These are phyloP conservation scores for Pseudoatta argentina DNA, from an alignment of 1,140 invertebrate species.

Conservation along the genomic window DNA sequence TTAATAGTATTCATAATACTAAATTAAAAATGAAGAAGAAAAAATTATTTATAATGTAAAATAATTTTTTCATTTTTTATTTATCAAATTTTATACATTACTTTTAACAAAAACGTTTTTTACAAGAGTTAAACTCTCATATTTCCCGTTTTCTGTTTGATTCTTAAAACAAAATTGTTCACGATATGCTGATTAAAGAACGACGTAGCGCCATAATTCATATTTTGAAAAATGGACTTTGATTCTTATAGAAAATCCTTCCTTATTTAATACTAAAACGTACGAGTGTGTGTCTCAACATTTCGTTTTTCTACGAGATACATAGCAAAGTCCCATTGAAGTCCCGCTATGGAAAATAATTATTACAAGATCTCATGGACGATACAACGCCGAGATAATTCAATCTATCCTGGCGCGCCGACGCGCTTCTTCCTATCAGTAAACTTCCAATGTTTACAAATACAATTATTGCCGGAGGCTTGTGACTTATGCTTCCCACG, in stretches of 20 bases:
- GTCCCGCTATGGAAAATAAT: background rate
- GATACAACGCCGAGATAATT: constrained; percentile 43
- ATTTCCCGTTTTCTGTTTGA: no score
- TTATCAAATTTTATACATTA: no score
- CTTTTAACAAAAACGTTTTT: no score
- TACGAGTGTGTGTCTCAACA: background rate
- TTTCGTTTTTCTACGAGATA: background rate
- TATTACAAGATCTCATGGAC: constrained; percentile 26
- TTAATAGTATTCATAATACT: no score
- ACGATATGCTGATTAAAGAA: no score
- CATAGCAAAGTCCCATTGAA: background rate
- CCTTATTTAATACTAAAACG: background rate
- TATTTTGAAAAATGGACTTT: no score
- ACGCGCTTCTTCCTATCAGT: constrained; percentile 66
- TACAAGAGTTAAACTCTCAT: no score
- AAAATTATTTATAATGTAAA: no score
- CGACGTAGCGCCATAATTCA: no score
- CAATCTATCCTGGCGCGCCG: constrained; percentile 30
- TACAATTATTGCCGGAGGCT: constrained; percentile 77
- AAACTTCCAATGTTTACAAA: constrained; percentile 79
- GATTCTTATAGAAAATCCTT: background rate
- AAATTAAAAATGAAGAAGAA: no score
- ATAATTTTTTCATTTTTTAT: no score
- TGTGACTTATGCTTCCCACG: constrained; percentile 80
- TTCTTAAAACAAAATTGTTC: no score